Evolutionary conservation across 2,888 invertebrate species (phyloP).

Genomic region (Ctena decussata): DNA sequence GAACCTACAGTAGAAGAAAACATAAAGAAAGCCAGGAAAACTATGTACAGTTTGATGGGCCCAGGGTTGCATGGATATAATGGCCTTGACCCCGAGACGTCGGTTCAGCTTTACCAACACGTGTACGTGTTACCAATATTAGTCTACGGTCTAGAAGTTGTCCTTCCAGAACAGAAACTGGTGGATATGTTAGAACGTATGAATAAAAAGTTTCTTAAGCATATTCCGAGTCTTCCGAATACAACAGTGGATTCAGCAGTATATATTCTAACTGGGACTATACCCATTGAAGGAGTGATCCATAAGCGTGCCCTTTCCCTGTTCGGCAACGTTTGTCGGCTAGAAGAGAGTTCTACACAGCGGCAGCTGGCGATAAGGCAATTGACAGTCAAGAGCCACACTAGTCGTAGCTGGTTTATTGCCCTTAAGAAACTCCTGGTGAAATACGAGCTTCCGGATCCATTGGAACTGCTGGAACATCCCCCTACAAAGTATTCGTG

Average conservation of each 20-base stretch:
- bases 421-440: background rate
- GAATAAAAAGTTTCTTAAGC: no score
- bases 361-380: background rate
- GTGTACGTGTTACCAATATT: conserved; percentile 22
- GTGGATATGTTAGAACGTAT: no score
- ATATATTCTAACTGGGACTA: background rate
- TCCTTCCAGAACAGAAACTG: background rate
- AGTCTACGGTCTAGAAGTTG: conserved; percentile 31
- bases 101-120: background rate
- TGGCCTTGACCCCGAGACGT: conserved; percentile 27
- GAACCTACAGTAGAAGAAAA: background rate
- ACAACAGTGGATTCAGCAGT: background rate
- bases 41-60: conserved; percentile 1
- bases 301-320: background rate
- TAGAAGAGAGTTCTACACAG: background rate
- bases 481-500: background rate
- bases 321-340: background rate
- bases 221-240: background rate
- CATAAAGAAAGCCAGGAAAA: conserved; percentile 24
- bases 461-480: background rate
- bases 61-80: conserved; percentile 15
- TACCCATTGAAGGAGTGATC: background rate
- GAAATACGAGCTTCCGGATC: background rate
- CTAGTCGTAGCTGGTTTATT: background rate
- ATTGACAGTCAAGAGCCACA: background rate